These are phyloP conservation scores for Bembecia ichneumoniformis DNA, from an alignment of 2,888 invertebrate genomes.

Conservation along the genomic window DNA sequence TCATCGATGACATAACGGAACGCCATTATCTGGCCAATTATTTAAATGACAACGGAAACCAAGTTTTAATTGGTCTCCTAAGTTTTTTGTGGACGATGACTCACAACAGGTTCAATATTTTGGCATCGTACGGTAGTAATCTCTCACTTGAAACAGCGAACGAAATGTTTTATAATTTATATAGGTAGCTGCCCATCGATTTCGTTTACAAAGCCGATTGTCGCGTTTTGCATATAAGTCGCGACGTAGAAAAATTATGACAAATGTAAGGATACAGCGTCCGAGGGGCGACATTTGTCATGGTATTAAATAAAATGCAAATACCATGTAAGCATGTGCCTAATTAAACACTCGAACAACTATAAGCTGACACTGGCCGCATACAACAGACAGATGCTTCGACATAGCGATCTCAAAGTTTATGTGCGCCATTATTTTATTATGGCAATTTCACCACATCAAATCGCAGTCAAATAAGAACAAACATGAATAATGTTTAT, in stretches of 20 bases:
- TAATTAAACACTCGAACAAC: constrained; percentile 52
- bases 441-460: constrained; percentile 54
- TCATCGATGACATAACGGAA: constrained; percentile 35
- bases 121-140: constrained; percentile 33
- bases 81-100: constrained; percentile 36
- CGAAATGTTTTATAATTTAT: constrained; percentile 40
- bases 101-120: constrained; percentile 30
- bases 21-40: constrained; percentile 33
- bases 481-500: constrained; percentile 66
- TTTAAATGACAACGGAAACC: constrained; percentile 39
- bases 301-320: constrained; percentile 57
- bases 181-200: constrained; percentile 29
- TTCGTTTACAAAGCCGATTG: constrained; percentile 53
- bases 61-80: constrained; percentile 43
- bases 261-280: constrained; percentile 49
- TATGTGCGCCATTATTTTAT: constrained; percentile 47
- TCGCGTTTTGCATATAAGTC: constrained; percentile 58
- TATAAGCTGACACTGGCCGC: constrained; percentile 33
- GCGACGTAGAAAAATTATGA: constrained; percentile 72
- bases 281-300: constrained; percentile 50
- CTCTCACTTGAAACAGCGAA: constrained; percentile 28
- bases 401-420: neutral
- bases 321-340: constrained; percentile 31
- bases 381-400: constrained; percentile 18
- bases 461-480: constrained; percentile 64